phyloP scores from a whole-genome alignment of 2,797 vertebrate species.

The Cyprinodon diabolis region DNA sequence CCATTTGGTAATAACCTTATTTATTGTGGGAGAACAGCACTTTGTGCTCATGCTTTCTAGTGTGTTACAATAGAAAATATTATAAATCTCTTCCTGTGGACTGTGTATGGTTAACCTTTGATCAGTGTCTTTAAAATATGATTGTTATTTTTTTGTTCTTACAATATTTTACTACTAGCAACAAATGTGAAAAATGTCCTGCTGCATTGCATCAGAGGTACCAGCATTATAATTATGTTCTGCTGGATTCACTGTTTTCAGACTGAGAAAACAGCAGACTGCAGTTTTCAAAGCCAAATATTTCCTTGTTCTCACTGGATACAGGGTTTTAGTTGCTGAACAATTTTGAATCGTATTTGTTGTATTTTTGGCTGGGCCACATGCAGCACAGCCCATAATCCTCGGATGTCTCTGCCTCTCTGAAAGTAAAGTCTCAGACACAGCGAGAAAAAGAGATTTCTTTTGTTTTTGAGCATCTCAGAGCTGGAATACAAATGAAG shows the following conservation, averaged over 20 bases:
- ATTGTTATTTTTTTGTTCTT: neutral
- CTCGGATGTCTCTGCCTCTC: slow-evolving; percentile 1
- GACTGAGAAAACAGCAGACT: neutral
- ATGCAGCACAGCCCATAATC: slow-evolving; percentile 12
- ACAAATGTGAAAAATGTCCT: neutral
- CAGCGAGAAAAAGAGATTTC: neutral
- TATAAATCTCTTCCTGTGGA: neutral
- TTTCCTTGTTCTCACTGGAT: slow-evolving; percentile 5
- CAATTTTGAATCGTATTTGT: neutral
- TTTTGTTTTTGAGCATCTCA: neutral
- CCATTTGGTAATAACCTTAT: neutral
- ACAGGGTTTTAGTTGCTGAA: slow-evolving; percentile 6
- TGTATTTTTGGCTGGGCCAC: slow-evolving; percentile 9
- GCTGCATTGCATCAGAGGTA: neutral
- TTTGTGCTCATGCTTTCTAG: neutral
- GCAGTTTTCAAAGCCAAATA: neutral
- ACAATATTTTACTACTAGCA: neutral
- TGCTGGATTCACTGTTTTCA: neutral
- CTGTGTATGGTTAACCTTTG: neutral
- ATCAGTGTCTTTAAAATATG: no score
- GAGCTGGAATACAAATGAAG: neutral
- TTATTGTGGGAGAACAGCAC: neutral
- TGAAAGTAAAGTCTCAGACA: slow-evolving; percentile 8
- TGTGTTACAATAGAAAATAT: no score
- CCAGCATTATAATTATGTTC: neutral